A percentile compares a stretch with the other conserved stretches of the same genome.
Evolutionary conservation across 2,113 vertebrate genomes (phyloP).

Genomic region (Brienomyrus brachyistius): DNA sequence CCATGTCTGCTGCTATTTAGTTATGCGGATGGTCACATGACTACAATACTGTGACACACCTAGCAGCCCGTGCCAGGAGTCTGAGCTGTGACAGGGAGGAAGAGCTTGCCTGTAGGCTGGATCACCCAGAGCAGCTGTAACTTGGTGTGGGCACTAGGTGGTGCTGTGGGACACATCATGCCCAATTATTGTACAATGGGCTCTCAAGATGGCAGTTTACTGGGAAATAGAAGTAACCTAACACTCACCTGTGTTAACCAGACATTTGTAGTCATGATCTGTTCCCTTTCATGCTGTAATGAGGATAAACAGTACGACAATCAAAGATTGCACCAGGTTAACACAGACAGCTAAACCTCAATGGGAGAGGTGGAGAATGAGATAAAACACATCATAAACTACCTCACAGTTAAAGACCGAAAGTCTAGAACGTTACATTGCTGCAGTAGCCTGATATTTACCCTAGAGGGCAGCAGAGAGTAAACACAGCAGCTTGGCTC

Average conservation of each 20-base stretch:
- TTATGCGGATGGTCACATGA: neutral
- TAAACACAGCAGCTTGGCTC: neutral
- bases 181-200: neutral
- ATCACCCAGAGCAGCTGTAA: neutral
- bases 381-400: neutral
- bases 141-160: neutral
- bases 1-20: neutral
- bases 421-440: neutral
- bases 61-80: neutral
- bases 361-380: neutral
- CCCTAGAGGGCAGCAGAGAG: conserved; percentile 7
- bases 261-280: conserved; percentile 92
- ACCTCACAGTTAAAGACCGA: neutral
- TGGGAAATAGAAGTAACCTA: neutral
- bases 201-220: neutral
- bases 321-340: neutral
- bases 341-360: neutral
- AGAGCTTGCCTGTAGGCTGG: neutral
- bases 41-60: neutral
- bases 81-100: neutral
- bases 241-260: conserved; percentile 83
- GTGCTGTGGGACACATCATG: neutral
- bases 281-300: conserved; percentile 66
- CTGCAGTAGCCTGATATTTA: neutral
- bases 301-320: neutral